phyloP scores from a whole-genome alignment of 2,797 vertebrate genomes.

The Zenarchopterus dispar region DNA sequence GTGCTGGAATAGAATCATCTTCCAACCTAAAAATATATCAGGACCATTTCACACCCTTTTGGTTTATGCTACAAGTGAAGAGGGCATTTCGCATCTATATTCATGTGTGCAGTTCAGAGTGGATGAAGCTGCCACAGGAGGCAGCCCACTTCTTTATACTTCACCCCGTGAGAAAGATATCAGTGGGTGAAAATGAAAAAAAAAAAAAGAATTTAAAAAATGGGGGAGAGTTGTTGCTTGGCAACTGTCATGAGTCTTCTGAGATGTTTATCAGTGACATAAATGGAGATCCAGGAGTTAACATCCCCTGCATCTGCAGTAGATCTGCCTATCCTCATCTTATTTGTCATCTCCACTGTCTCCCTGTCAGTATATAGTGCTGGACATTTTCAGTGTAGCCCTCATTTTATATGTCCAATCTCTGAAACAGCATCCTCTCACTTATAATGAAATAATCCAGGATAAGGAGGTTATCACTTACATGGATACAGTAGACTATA shows the following conservation, averaged over 20 bases:
- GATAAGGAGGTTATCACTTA: neutral
- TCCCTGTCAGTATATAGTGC: constrained; percentile 11
- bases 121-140: constrained; percentile 39
- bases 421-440: constrained; percentile 9
- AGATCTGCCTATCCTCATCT: constrained; percentile 33
- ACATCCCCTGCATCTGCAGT: constrained; percentile 32
- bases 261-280: constrained; percentile 74
- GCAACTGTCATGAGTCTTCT: constrained; percentile 76
- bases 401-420: constrained; percentile 1
- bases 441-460: constrained; percentile 10
- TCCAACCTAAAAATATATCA: constrained; percentile 1
- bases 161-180: constrained; percentile 52
- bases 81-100: neutral
- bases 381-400: constrained; percentile 10
- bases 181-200: constrained; percentile 59
- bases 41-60: neutral
- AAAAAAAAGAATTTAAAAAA: constrained; percentile 33
- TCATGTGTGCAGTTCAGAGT: constrained; percentile 11
- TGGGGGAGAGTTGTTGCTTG: constrained; percentile 76
- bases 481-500: neutral
- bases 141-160: constrained; percentile 37
- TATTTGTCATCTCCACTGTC: constrained; percentile 16
- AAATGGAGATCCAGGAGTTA: constrained; percentile 59
- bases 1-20: neutral
- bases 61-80: constrained; percentile 9